phyloP scores from a whole-genome alignment of 2,113 vertebrate species.

The Nansenia antarctica region DNA sequence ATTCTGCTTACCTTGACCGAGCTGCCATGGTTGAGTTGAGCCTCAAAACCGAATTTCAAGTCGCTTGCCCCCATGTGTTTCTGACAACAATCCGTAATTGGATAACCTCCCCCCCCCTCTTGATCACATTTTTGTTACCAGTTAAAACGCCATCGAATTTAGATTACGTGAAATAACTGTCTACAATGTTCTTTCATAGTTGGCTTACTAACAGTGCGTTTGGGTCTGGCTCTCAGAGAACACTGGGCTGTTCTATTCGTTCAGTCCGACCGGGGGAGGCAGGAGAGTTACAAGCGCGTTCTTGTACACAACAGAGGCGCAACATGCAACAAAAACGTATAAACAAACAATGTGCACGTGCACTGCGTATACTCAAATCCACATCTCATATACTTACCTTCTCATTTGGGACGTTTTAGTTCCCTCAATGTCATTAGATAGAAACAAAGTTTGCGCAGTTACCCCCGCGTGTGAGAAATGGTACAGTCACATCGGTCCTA shows the following conservation, averaged over 20 bases:
- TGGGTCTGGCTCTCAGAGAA: slow-evolving; percentile 37
- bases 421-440: not conserved
- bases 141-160: slow-evolving; percentile 10
- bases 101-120: slow-evolving; percentile 16
- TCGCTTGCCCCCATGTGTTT: slow-evolving; percentile 66
- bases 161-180: slow-evolving; percentile 32
- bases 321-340: not conserved
- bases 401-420: not conserved
- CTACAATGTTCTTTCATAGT: slow-evolving; percentile 41
- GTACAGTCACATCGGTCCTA: slow-evolving; percentile 58
- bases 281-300: slow-evolving; percentile 9
- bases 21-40: slow-evolving; percentile 75
- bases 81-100: slow-evolving; percentile 45
- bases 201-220: slow-evolving; percentile 45
- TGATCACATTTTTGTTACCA: slow-evolving; percentile 63
- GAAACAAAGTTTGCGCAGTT: slow-evolving; percentile 31
- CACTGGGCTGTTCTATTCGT: slow-evolving; percentile 58
- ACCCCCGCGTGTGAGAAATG: slow-evolving; percentile 57
- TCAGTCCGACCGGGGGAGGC: slow-evolving; percentile 44
- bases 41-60: slow-evolving; percentile 53
- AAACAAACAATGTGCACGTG: not conserved
- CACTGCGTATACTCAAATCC: not conserved
- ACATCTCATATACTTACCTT: not conserved
- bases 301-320: not conserved
- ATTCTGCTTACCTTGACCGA: slow-evolving; percentile 70